Evolutionary conservation across 2,888 invertebrate species (phyloP).

Genomic region (Pheosia tremula): DNA sequence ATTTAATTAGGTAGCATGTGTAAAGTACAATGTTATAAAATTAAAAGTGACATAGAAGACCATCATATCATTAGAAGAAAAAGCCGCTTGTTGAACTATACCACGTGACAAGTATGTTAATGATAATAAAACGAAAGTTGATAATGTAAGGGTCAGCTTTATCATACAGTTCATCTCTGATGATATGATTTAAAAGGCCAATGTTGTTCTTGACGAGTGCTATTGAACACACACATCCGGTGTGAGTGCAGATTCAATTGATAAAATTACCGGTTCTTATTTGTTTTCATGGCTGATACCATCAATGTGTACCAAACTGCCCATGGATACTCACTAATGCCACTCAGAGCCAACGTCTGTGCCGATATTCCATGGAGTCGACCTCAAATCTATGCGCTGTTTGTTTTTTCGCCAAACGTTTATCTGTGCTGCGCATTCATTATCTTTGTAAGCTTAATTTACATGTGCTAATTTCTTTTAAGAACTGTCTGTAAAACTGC

Average conservation of each 20-base stretch:
- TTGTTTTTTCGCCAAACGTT: constrained; percentile 15
- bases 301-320: constrained; percentile 27
- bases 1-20: no score
- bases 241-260: constrained; percentile 44
- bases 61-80: neutral
- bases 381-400: neutral
- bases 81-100: neutral
- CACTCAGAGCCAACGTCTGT: constrained; percentile 15
- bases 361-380: constrained; percentile 12
- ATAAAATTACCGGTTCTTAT: constrained; percentile 44
- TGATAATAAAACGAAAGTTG: no score
- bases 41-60: neutral
- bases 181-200: constrained; percentile 18
- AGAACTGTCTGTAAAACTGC: neutral
- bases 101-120: no score
- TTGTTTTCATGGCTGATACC: constrained; percentile 38
- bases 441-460: neutral
- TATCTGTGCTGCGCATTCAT: constrained; percentile 8
- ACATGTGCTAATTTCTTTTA: neutral
- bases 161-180: neutral
- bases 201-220: constrained; percentile 40
- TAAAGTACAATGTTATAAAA: neutral
- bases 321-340: constrained; percentile 17
- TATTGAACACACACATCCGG: constrained; percentile 49
- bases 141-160: no score